Evolutionary conservation across 2,888 invertebrate genomes (phyloP).

Genomic region (Gastrophysa polygoni): DNA sequence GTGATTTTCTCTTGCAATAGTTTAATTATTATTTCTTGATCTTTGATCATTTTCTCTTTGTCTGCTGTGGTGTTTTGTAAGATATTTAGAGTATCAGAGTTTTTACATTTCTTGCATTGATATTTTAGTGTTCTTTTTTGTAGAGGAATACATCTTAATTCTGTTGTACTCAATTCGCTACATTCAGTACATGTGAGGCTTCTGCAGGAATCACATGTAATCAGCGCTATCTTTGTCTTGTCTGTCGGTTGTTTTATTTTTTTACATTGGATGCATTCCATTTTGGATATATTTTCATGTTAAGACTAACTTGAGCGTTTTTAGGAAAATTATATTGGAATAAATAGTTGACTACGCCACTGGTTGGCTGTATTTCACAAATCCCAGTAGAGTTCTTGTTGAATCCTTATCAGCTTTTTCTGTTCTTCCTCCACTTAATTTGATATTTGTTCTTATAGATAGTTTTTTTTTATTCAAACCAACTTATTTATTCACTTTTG

Average conservation of each 20-base stretch:
- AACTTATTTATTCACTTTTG: background rate
- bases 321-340: background rate
- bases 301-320: background rate
- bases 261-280: constrained; percentile 3
- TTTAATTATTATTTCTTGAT: no score
- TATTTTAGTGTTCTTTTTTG: background rate
- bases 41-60: background rate
- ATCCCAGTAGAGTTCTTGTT: background rate
- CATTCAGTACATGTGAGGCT: background rate
- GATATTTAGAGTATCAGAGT: background rate
- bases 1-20: no score
- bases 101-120: background rate
- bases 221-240: background rate
- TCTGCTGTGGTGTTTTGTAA: background rate
- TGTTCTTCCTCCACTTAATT: background rate
- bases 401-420: background rate
- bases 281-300: constrained; percentile 1
- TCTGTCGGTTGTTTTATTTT: background rate
- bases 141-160: background rate
- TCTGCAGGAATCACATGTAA: background rate
- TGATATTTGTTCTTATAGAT: background rate
- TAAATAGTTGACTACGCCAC: background rate
- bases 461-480: background rate
- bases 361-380: background rate
- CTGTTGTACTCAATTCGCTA: background rate